Base-by-base conservation (phyloP, 1,140 invertebrate species). In the Heliconius hermathena region DNA sequence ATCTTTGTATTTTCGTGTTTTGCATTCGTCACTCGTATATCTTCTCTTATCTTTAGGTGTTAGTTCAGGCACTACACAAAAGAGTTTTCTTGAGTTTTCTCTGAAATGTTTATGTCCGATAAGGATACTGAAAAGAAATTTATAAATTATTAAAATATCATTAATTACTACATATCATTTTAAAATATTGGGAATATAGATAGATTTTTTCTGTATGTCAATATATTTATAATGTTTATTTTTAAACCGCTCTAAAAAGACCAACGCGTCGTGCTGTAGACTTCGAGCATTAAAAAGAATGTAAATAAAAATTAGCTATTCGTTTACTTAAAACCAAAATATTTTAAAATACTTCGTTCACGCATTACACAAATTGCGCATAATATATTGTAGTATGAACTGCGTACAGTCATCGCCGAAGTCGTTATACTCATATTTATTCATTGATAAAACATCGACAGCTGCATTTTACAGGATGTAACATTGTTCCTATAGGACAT, bases 181-280 rank as follows among this genome's bases (percentile, higher is more conserved):
- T 16, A 18, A 18, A 5, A 49, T 52, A 52, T 52, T 20, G 18
- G 11, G 11, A 46, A 13, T 46, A 9, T 46, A 46, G 41, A 46
- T 46, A 46, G 41, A 46, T 46, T 46, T 46, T 46, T 46, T 13
- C 13, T 46, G 0, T 46, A 46, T 41, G 3, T 13, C 46, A 5
- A 18, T 49, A 57, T 5, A 57, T 57, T n/a, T 57, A 57, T 57
- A 57, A n/a, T 8, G 54, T 57, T 57, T 57, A 57, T 57, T 66
- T 66, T 66, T 66, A 66, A 66, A 29, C 1, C 22, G 8, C 20
- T 26, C 33, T 66, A 36, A 13, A 41, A 4, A 41, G 36, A 75
- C 74, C 74, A 75, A 75, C 54, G 36, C 74, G 33, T 36, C 9
- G 74, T 41, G 29, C 73, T 9, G 26, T 29, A 36, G 73, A 74